Evolutionary conservation across 2,113 vertebrate genomes (phyloP).

Genomic region (Podarcis cretensis): DNA sequence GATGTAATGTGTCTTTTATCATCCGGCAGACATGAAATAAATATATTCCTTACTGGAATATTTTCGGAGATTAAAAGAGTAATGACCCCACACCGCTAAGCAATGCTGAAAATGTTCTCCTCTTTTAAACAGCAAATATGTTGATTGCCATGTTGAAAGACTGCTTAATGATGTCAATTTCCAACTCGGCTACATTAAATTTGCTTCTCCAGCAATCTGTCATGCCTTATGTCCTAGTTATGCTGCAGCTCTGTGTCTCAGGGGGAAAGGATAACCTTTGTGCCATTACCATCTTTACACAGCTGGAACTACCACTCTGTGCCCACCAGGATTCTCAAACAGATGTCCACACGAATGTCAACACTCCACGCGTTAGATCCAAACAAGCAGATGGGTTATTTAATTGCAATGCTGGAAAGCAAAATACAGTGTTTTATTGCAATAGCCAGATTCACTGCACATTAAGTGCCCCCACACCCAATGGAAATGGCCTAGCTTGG

Average conservation of each 20-base stretch:
- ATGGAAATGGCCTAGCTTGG: not conserved
- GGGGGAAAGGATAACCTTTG: not conserved
- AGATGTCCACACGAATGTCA: not conserved
- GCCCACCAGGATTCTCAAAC: not conserved
- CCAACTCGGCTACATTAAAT: constrained; percentile 25
- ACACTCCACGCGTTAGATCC: not conserved
- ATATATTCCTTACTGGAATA: not conserved
- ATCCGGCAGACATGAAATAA: not conserved
- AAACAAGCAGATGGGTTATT: not conserved
- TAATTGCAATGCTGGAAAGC: not conserved
- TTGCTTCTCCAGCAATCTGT: constrained; percentile 43
- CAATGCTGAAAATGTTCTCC: constrained; percentile 15
- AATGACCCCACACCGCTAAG: constrained; percentile 10
- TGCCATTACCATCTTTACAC: not conserved
- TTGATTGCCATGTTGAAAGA: constrained; percentile 33
- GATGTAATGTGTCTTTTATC: not conserved
- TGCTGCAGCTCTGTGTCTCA: not conserved
- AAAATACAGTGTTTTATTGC: not conserved
- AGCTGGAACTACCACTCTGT: constrained; percentile 24
- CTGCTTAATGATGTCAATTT: constrained; percentile 23
- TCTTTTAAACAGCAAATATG: constrained; percentile 40
- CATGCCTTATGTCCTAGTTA: constrained; percentile 32
- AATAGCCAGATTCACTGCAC: not conserved
- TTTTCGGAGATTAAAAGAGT: constrained; percentile 1
- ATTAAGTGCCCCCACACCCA: not conserved